Percentiles rank a stretch among this genome's conserved stretches.
Evolutionary conservation across 2,888 invertebrate species (phyloP).

Genomic region (Epirrita christyi): DNA sequence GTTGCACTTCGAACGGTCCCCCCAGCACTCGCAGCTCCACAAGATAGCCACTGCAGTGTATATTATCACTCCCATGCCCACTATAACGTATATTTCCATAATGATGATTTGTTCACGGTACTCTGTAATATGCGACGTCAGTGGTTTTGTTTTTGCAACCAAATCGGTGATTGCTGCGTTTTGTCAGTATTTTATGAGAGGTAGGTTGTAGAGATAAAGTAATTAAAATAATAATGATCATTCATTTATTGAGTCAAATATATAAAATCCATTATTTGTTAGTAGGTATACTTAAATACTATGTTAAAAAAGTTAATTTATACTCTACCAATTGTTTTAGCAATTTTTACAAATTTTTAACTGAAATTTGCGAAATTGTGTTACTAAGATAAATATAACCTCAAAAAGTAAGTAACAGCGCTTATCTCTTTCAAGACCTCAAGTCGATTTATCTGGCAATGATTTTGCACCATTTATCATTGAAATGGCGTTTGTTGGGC

Average conservation of each 20-base stretch:
- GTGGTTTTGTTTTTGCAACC: conserved; percentile 32
- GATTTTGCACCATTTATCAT: conserved; percentile 55
- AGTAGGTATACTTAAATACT: no score
- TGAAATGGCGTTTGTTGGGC: conserved; percentile 54
- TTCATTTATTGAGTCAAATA: no score
- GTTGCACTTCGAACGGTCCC: conserved; percentile 61
- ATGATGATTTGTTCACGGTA: conserved; percentile 44
- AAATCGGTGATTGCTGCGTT: conserved; percentile 4
- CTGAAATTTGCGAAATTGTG: no score
- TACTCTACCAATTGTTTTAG: no score
- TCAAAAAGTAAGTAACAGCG: no score
- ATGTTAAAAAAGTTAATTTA: no score
- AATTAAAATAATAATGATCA: no score
- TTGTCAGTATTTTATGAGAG: conserved; percentile 15
- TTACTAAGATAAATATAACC: no score
- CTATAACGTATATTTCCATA: conserved; percentile 75
- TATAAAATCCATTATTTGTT: no score
- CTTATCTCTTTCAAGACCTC: no score
- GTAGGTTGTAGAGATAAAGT: no score
- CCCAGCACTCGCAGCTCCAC: conserved; percentile 67
- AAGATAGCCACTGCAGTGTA: conserved; percentile 65
- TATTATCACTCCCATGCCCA: conserved; percentile 72
- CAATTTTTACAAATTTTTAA: no score
- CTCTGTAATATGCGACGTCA: conserved; percentile 43
- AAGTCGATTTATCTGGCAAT: conserved; percentile 35